Percentiles rank a stretch among this genome's conserved stretches.
phyloP scores from a whole-genome alignment of 2,113 vertebrate species.

The Acrocephalus kingi region DNA sequence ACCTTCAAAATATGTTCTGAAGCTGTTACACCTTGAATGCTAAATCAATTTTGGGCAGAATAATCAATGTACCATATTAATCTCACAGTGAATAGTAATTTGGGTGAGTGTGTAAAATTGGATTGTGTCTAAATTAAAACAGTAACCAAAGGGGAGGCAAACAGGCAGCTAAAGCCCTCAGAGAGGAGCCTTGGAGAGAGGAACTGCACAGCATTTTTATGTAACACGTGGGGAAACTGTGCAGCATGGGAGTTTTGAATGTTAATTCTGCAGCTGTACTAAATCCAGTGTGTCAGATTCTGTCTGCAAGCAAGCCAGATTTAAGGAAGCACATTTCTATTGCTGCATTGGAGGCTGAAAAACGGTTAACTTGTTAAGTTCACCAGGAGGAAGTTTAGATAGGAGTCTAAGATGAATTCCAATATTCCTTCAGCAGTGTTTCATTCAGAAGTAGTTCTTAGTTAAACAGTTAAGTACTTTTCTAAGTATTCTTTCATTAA shows the following conservation, averaged over 20 bases:
- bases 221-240: conserved; percentile 68
- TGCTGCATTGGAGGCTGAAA: conserved; percentile 43
- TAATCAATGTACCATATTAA: conserved; percentile 29
- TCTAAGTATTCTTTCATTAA: neutral
- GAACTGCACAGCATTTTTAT: conserved; percentile 68
- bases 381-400: neutral
- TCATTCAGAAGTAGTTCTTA: neutral
- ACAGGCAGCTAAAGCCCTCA: conserved; percentile 51
- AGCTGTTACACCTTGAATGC: neutral
- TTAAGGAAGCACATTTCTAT: conserved; percentile 56
- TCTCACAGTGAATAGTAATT: conserved; percentile 29
- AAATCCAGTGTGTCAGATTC: conserved; percentile 70
- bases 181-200: conserved; percentile 52
- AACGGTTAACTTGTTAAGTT: conserved; percentile 36
- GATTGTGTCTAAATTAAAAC: conserved; percentile 52
- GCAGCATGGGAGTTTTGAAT: conserved; percentile 64
- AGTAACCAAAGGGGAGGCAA: conserved; percentile 47
- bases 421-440: neutral
- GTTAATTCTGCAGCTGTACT: conserved; percentile 72
- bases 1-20: neutral
- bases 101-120: conserved; percentile 18
- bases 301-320: conserved; percentile 59
- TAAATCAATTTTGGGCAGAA: conserved; percentile 49
- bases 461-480: neutral
- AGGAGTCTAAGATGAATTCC: neutral